phyloP scores from a whole-genome alignment of 2,888 invertebrate species.

The Melieria picta region DNA sequence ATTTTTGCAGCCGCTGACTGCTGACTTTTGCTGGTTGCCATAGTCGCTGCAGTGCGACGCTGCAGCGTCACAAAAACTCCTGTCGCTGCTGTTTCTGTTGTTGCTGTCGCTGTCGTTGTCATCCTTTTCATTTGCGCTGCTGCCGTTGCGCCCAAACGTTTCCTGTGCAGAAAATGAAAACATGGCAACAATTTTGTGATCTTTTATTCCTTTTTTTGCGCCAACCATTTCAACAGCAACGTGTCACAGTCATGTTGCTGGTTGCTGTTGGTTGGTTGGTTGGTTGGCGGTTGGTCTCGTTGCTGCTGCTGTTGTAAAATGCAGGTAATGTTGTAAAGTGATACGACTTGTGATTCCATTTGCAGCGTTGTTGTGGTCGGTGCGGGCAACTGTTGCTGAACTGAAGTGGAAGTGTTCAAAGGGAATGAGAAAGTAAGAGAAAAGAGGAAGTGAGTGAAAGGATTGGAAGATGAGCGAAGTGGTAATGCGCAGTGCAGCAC shows the following conservation, averaged over 20 bases:
- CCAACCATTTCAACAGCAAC: too few relatives aligned
- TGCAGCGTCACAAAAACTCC: background rate
- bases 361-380: background rate
- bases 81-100: background rate
- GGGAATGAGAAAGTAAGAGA: too few relatives aligned
- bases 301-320: constrained; percentile 1
- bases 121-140: background rate
- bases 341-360: constrained; percentile 2
- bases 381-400: background rate
- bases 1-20: background rate
- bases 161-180: too few relatives aligned
- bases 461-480: too few relatives aligned
- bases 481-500: too few relatives aligned
- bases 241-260: too few relatives aligned
- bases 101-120: background rate
- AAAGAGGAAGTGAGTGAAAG: too few relatives aligned
- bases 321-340: constrained; percentile 3
- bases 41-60: background rate
- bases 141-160: background rate
- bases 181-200: too few relatives aligned
- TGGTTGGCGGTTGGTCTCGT: background rate
- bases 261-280: background rate
- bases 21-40: background rate
- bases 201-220: too few relatives aligned
- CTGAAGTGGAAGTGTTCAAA: too few relatives aligned